Evolutionary conservation across 2,888 invertebrate genomes (phyloP).

Genomic region (Branchellion lobata): DNA sequence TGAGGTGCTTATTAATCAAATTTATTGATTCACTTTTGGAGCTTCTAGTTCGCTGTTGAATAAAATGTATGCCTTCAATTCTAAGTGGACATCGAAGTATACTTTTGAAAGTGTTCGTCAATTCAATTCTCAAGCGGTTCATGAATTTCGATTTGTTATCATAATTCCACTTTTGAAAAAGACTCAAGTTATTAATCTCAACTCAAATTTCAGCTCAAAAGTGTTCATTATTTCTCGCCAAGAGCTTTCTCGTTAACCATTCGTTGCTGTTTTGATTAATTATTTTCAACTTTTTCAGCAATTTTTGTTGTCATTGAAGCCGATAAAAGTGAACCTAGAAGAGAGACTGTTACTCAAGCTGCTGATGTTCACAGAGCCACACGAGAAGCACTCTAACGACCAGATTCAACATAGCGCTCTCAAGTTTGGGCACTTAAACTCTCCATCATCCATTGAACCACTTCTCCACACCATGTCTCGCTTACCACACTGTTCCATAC

Average conservation of each 20-base stretch:
- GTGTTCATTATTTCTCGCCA: neutral
- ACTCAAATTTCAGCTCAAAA: too few relatives aligned
- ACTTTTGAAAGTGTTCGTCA: too few relatives aligned
- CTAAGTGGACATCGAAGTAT: too few relatives aligned
- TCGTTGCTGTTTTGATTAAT: constrained; percentile 39
- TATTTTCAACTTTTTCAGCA: constrained; percentile 65
- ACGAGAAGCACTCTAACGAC: constrained; percentile 61
- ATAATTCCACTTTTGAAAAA: too few relatives aligned
- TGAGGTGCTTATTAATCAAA: constrained; percentile 65
- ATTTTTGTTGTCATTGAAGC: constrained; percentile 77
- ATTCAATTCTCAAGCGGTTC: too few relatives aligned
- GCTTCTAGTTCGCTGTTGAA: neutral
- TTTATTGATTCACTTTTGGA: neutral
- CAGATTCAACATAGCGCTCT: too few relatives aligned
- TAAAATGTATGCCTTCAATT: constrained; percentile 6
- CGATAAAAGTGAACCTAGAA: constrained; percentile 82
- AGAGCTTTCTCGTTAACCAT: neutral
- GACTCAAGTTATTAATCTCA: too few relatives aligned
- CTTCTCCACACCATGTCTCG: too few relatives aligned
- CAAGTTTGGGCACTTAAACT: too few relatives aligned
- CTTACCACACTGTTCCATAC: too few relatives aligned
- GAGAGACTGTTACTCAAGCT: constrained; percentile 78
- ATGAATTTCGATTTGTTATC: too few relatives aligned
- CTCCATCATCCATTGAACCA: too few relatives aligned
- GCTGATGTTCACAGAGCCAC: constrained; percentile 64